Base-by-base conservation (phyloP, 2,797 vertebrate species). In the Myoxocephalus aenaeus region DNA sequence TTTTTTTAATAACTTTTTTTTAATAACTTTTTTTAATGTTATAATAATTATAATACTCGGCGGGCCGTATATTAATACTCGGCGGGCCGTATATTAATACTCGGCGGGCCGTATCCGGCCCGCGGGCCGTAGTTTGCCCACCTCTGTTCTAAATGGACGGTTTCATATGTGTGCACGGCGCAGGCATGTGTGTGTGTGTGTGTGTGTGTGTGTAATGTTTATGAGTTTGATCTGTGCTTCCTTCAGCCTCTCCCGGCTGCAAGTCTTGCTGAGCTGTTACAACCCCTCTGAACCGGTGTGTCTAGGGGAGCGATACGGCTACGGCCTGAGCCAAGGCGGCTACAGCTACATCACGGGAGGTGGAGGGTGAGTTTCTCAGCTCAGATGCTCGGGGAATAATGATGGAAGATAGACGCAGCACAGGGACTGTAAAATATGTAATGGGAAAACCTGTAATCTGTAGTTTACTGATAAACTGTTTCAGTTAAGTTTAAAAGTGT, bases 261-360 rank as follows among this genome's bases (percentile, higher is more conserved):
- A 90, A 80, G 95, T 88, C 73, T 69, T 99, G 91, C 96, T 99
- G 81, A 97, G 97, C 94, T 99, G 98, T 85, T 99, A 99, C 51
- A 85, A 96, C 76, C 88, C 96, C 44, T 90, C 85, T 2, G 97
- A 97, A 57, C 89, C 97, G 0, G 92, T 99, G 72, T 96, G 97
- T 87, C 96, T 99, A 20, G 98, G 98, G 76, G 98, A 99, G 85
- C 94, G 98, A 44, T 99, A 99, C 0, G 98, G 98, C 80, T 99
- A 99, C 0, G 97, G 98, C 75, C 93, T 99, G 84, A 96, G 96
- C 87, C 95, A 97, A 67, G 98, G 98, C 10, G 98, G 98, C 84
- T 99, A 99, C 90, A 99, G 97, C 92, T 99, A 99, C 69, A 93
- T 99, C 95, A 99, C 98, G 0, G 98, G 98, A 34, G 98, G 98